A percentile compares a stretch with the other conserved stretches of the same genome.
Conservation (phyloP, 2,888 invertebrate species). For the Protodeltote pygarga region DNA sequence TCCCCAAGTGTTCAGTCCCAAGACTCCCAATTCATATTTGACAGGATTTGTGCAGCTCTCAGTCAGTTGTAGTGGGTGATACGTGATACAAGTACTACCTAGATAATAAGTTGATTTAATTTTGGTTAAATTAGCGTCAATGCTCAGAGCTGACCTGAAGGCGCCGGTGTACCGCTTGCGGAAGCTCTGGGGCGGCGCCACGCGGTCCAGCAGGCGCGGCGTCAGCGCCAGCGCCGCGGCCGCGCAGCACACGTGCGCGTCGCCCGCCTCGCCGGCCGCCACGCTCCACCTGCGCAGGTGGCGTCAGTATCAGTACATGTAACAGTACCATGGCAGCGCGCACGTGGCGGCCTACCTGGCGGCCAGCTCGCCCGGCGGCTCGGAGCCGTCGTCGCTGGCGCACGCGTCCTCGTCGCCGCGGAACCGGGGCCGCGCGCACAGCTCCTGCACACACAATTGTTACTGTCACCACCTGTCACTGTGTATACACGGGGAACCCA, state of each 20-base stretch:
- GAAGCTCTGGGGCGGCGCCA: conserved; percentile 89
- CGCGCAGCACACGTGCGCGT: conserved; percentile 84
- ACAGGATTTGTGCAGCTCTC: too few species aligned
- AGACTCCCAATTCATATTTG: too few species aligned
- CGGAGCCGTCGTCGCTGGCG: conserved; percentile 17
- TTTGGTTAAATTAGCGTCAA: too few species aligned
- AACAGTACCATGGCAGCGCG: conserved; percentile 8
- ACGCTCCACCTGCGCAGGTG: conserved; percentile 29
- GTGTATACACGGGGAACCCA: too few species aligned
- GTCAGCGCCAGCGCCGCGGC: conserved; percentile 89
- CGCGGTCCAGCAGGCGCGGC: conserved; percentile 89
- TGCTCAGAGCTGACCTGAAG: too few species aligned
- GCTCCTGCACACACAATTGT: conserved; percentile 81
- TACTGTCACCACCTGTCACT: neutral
- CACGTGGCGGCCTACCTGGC: conserved; percentile 31
- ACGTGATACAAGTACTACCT: too few species aligned
- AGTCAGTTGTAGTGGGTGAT: too few species aligned
- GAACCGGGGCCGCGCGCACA: conserved; percentile 89
- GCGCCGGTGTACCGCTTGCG: conserved; percentile 88
- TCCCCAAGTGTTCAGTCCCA: too few species aligned
- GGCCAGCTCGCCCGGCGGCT: conserved; percentile 25
- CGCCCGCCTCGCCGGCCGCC: conserved; percentile 30
- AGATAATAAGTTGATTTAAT: too few species aligned
- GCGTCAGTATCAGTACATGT: conserved; percentile 11
- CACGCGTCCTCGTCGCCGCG: conserved; percentile 54